Conservation (phyloP, 1,140 invertebrate genomes). For the Calliopsis andreniformis region DNA sequence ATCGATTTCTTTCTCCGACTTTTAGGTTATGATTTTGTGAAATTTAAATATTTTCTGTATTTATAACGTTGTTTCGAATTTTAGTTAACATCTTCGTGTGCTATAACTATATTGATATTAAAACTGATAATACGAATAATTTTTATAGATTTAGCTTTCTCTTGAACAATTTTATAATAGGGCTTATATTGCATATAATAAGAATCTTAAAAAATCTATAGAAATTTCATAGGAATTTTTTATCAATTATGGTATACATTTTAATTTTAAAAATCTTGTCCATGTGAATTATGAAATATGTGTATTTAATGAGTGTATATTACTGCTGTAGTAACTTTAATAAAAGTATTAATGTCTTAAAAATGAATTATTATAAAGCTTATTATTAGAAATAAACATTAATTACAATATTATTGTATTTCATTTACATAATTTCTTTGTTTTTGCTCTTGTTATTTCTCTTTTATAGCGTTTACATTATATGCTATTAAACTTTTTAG, state of each 20-base stretch:
- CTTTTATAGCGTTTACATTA: neutral
- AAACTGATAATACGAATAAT: neutral
- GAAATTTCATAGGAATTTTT: neutral
- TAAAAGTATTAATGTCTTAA: neutral
- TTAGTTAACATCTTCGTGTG: neutral
- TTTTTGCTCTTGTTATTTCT: neutral
- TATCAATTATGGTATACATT: neutral
- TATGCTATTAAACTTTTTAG: neutral
- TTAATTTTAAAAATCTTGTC: neutral
- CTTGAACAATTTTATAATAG: neutral
- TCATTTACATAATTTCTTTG: neutral
- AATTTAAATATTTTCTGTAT: slow-evolving; percentile 17
- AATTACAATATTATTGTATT: neutral
- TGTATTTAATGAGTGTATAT: neutral
- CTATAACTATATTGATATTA: neutral
- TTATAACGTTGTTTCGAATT: neutral
- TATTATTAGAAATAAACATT: neutral
- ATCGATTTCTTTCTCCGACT: slow-evolving; percentile 36
- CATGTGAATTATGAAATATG: neutral
- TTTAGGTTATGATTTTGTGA: slow-evolving; percentile 56
- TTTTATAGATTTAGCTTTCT: neutral
- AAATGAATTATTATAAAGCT: neutral
- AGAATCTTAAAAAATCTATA: neutral
- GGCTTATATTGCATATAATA: slow-evolving; percentile 4
- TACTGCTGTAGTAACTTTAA: neutral